Evolutionary conservation across 2,888 invertebrate species (phyloP).

Genomic region (Himalopsyche anomala): DNA sequence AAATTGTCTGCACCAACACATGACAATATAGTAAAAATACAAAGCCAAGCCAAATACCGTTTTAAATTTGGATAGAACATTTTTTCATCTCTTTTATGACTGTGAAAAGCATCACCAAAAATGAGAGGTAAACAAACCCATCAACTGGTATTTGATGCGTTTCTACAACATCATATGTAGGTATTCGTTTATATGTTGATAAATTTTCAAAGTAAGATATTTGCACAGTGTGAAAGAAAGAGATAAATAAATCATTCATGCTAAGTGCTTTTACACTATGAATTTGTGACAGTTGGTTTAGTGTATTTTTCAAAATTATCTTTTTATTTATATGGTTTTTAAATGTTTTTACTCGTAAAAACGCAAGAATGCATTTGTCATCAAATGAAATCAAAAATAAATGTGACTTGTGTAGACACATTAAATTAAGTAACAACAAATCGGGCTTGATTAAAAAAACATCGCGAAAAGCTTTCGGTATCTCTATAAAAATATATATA

Average conservation of each 20-base stretch:
- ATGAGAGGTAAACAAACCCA: not conserved
- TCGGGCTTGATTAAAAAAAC: too few species aligned
- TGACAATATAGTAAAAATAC: not conserved
- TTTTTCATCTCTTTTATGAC: not conserved
- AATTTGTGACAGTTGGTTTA: not conserved
- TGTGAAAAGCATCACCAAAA: not conserved
- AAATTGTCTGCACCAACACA: constrained; percentile 10
- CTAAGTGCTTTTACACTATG: constrained; percentile 39
- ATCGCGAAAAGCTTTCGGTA: too few species aligned
- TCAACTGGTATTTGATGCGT: not conserved
- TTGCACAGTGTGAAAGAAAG: constrained; percentile 32
- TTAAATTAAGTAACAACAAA: too few species aligned
- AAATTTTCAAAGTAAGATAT: constrained; percentile 37
- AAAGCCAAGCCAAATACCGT: not conserved
- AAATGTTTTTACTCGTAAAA: not conserved
- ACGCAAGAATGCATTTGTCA: not conserved
- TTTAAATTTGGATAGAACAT: not conserved
- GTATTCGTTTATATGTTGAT: not conserved
- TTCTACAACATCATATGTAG: not conserved
- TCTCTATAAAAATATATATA: too few species aligned
- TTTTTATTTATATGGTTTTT: not conserved
- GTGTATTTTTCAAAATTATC: not conserved
- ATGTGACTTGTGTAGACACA: too few species aligned
- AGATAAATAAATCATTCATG: constrained; percentile 51
- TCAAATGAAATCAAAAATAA: too few species aligned